Evolutionary conservation across 1,140 invertebrate species (phyloP).

Genomic region (Zelostemma sp.): DNA sequence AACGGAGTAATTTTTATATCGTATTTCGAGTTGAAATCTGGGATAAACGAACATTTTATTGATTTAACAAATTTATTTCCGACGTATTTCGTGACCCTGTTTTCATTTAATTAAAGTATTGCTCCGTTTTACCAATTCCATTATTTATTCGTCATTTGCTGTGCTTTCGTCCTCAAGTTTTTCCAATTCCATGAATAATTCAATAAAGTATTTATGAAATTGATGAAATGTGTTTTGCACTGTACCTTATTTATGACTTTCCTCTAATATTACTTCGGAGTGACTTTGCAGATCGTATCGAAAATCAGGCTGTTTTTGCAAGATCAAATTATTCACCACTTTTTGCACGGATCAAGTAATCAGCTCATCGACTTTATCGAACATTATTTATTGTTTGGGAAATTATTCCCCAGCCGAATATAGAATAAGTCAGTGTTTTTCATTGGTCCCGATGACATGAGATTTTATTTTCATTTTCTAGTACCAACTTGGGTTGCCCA

Average conservation of each 20-base stretch:
- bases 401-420: too few species aligned
- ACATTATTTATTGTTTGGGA: too few species aligned
- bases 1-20: background rate
- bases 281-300: too few species aligned
- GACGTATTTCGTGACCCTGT: background rate
- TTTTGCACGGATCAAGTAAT: background rate
- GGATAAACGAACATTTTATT: too few species aligned
- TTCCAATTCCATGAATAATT: background rate
- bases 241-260: background rate
- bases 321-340: too few species aligned
- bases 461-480: slow-evolving; percentile 65
- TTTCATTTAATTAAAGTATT: background rate
- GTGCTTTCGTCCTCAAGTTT: slow-evolving; percentile 1
- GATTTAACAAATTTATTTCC: background rate
- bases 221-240: slow-evolving; percentile 6
- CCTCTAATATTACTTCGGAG: background rate
- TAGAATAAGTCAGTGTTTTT: slow-evolving; percentile 23
- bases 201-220: slow-evolving; percentile 6
- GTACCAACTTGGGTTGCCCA: slow-evolving; percentile 84
- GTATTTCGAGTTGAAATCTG: background rate
- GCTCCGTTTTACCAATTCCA: background rate
- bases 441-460: background rate
- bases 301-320: background rate
- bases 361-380: background rate
- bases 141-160: background rate